Base-by-base conservation (phyloP, 2,888 invertebrate species). In the Clusia tigrina region DNA sequence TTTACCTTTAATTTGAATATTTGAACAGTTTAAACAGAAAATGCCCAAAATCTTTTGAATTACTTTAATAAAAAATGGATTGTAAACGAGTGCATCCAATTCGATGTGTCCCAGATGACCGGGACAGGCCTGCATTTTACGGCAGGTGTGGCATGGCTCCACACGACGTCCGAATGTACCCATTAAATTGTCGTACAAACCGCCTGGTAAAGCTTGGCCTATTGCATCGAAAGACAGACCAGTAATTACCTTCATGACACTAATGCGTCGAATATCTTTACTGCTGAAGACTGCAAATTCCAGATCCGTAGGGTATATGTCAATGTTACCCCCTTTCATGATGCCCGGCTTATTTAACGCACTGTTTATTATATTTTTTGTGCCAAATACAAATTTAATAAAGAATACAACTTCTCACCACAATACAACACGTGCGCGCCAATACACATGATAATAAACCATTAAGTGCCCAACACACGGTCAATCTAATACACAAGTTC, bases 51-150 rank as follows among this genome's bases (percentile, higher is more conserved):
- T 80, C 1, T 86, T 87, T 60, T 87, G 88, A 18, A 97, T 85
- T 26, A 89, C 86, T 76, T 90, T 90, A 67, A 92, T 90, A 76
- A 95, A 95, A 54, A 98, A 78, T 0, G 98, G 98, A 86, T 98
- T 98, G 62, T 94, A 90, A 0, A 95, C 92, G 0, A 95, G 90
- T 12, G 97, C 84, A 0, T 95, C 94, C 1, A 99, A 85, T 69
- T 93, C 92, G 67, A 99, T 96, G 79, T 97, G 95, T 0, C 98
- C 98, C 83, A 95, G 91, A 84, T 99, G 99, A 0, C 99, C 99
- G 0, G 92, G 89, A 78, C 98, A 98, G 67, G 87, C 85, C 6
- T 86, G 78, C 52, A 88, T 80, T 18, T 86, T 87, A 10, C 88
- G 86, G 78, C 98, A 98, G 6, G 96, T 96, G 2, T 85, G 85